Percentiles rank a stretch among this genome's conserved stretches.
Evolutionary conservation across 2,797 vertebrate species (phyloP).

Genomic region (Simalia tracyae): DNA sequence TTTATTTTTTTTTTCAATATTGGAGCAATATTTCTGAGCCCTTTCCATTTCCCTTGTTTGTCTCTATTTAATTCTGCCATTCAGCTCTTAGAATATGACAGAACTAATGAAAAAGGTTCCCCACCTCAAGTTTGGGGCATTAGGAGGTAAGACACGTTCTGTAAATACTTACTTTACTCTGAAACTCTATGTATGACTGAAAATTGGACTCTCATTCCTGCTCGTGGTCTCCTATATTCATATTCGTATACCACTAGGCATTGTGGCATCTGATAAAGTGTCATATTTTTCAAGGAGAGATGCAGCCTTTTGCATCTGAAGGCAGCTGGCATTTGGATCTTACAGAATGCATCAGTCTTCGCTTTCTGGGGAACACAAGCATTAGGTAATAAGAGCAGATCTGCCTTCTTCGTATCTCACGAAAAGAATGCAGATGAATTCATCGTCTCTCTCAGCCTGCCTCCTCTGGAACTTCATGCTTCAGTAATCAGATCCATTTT

Average conservation of each 20-base stretch:
- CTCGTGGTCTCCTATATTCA: slow-evolving; percentile 17
- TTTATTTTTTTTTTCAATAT: background rate
- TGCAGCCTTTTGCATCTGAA: background rate
- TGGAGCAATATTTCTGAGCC: background rate
- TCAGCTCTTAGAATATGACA: background rate
- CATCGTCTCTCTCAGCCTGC: slow-evolving; percentile 44
- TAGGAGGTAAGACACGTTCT: background rate
- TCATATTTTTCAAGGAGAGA: slow-evolving; percentile 18
- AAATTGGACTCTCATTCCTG: background rate
- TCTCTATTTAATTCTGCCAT: background rate
- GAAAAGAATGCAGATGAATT: slow-evolving; percentile 61
- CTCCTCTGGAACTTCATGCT: slow-evolving; percentile 48
- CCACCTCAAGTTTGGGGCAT: background rate
- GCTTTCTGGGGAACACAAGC: slow-evolving; percentile 17
- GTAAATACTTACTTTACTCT: background rate
- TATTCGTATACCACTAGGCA: background rate
- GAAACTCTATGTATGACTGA: slow-evolving; percentile 4
- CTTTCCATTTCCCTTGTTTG: background rate
- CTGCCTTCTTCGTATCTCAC: slow-evolving; percentile 41
- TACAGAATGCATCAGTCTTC: background rate
- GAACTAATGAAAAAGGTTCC: background rate
- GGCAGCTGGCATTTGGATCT: slow-evolving; percentile 2
- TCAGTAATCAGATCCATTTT: slow-evolving; percentile 56
- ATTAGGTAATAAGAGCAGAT: slow-evolving; percentile 16
- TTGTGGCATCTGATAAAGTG: slow-evolving; percentile 20